Percentiles rank a stretch among this genome's conserved stretches.
phyloP scores from a whole-genome alignment of 2,113 vertebrate species.

The Xyliphius kryptos region DNA sequence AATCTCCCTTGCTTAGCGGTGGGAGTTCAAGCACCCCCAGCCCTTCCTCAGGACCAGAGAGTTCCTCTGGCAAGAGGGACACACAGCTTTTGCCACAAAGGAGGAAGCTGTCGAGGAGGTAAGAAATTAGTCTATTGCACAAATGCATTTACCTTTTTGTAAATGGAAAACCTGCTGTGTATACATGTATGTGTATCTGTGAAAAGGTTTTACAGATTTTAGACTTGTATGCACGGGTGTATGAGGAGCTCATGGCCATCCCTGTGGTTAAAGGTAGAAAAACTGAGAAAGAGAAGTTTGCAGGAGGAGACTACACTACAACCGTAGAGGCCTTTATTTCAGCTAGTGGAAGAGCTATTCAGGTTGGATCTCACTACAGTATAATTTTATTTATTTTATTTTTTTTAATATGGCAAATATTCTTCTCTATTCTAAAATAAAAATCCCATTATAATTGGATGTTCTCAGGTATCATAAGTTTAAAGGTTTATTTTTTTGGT shows the following conservation, averaged over 20 bases:
- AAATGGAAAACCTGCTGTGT: no score
- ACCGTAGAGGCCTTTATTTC: constrained; percentile 94
- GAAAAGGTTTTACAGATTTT: constrained; percentile 88
- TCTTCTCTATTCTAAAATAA: no score
- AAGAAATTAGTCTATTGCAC: neutral
- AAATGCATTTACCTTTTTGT: neutral
- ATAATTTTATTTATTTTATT: no score
- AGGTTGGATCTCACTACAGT: constrained; percentile 61
- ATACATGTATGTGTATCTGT: neutral
- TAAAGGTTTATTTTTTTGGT: neutral
- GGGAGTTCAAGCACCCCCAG: constrained; percentile 98
- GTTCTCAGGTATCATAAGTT: no score
- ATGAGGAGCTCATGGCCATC: constrained; percentile 94
- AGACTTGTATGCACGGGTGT: constrained; percentile 84
- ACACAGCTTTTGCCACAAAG: constrained; percentile 87
- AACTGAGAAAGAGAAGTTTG: constrained; percentile 97
- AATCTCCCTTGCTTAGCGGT: constrained; percentile 66
- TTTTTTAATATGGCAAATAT: no score
- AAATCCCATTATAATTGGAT: no score
- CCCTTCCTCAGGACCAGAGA: constrained; percentile 95
- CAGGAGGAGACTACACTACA: constrained; percentile 93
- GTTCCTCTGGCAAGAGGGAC: constrained; percentile 98
- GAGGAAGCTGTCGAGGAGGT: constrained; percentile 94
- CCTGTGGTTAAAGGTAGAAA: constrained; percentile 94
- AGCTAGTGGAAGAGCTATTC: constrained; percentile 91